Evolutionary conservation across 2,797 vertebrate genomes (phyloP).

Genomic region (Melopsittacus undulatus): DNA sequence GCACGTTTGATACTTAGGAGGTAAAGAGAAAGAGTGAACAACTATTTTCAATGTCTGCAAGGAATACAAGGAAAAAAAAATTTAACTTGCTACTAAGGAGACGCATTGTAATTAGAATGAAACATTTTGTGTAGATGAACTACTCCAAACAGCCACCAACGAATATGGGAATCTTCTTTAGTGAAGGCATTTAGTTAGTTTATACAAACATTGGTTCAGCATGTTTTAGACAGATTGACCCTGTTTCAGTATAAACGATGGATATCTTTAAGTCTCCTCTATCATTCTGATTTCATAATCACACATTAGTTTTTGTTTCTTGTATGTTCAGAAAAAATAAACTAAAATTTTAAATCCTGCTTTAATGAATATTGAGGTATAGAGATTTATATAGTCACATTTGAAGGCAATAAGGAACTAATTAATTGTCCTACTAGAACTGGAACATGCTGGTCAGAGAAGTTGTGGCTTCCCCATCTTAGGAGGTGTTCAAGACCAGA

Average conservation of each 20-base stretch:
- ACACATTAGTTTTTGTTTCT: background rate
- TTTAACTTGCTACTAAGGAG: background rate
- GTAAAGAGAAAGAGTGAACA: conserved; percentile 28
- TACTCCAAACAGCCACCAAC: background rate
- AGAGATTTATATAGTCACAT: background rate
- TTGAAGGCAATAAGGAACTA: background rate
- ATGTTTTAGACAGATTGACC: background rate
- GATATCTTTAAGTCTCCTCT: background rate
- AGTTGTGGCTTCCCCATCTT: background rate
- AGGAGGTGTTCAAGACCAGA: background rate
- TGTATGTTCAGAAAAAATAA: background rate
- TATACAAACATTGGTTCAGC: background rate
- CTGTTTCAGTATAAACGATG: background rate
- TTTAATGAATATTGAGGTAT: background rate
- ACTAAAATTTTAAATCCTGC: background rate
- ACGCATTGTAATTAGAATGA: background rate
- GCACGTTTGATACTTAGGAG: conserved; percentile 38
- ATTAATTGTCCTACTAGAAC: background rate
- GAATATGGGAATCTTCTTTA: background rate
- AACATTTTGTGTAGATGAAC: background rate
- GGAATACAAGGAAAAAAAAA: background rate
- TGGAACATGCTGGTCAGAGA: background rate
- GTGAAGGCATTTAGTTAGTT: background rate
- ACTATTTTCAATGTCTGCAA: conserved; percentile 21
- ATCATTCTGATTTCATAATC: background rate